Conservation (phyloP, 1,140 invertebrate genomes). For the Drosophila malerkotliana region DNA sequence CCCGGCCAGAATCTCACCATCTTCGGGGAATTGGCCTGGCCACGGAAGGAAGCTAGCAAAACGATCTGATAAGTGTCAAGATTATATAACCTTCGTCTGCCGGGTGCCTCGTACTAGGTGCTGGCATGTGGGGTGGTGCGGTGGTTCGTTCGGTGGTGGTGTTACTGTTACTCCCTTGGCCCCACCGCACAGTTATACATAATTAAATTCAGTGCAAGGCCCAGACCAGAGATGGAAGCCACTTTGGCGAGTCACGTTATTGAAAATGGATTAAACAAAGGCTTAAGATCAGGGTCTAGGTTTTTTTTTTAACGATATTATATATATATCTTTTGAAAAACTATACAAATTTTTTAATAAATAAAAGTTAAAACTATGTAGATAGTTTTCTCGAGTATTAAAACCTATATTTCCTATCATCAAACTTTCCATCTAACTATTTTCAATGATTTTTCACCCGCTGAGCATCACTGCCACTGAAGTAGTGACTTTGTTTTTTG, state of each 20-base stretch:
- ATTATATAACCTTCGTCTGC: slow-evolving; percentile 78
- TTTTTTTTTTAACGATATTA: background rate
- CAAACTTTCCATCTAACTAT: slow-evolving; percentile 7
- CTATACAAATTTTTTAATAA: no score
- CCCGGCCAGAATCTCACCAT: slow-evolving; percentile 28
- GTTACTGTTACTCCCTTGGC: slow-evolving; percentile 8
- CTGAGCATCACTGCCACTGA: slow-evolving; percentile 52
- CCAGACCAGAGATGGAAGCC: slow-evolving; percentile 26
- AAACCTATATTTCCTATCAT: background rate
- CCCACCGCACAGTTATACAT: slow-evolving; percentile 43
- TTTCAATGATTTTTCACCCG: slow-evolving; percentile 8
- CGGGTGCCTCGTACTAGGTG: slow-evolving; percentile 5
- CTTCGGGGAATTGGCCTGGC: slow-evolving; percentile 8
- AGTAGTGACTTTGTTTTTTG: slow-evolving; percentile 26
- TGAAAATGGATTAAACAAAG: background rate
- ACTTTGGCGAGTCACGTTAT: slow-evolving; percentile 30
- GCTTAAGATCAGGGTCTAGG: background rate
- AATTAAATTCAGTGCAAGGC: slow-evolving; percentile 45
- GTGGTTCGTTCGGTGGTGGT: background rate
- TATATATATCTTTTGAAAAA: no score
- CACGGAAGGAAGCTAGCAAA: slow-evolving; percentile 71
- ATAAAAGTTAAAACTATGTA: background rate
- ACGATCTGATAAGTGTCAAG: slow-evolving; percentile 79
- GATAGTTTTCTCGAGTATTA: background rate
- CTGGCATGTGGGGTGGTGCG: background rate